Evolutionary conservation across 1,140 invertebrate genomes (phyloP), one percentile per base, ranked within the genome.

Genomic region (Tenebrio molitor): DNA sequence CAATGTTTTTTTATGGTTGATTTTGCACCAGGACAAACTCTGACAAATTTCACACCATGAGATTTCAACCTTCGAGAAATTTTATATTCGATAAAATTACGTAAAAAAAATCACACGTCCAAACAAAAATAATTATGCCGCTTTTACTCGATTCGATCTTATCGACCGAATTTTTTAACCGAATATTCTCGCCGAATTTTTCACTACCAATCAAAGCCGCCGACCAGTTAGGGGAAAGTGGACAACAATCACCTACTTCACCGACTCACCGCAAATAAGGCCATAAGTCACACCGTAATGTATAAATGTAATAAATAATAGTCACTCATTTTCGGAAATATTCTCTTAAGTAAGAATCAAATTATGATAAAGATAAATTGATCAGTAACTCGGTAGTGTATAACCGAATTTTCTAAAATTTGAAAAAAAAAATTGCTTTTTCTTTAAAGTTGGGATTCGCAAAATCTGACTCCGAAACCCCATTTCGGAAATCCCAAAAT

Each of bases 1-100:
- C 50, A 58, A 58, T 58, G 50, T 58, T 58, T 58, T n/a, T 58
- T 58, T 58, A 58, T 58, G 50, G 50, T 58, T 23, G 21, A 58
- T 58, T 58, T 58, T 58, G 50, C 50, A 58, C 19, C 50, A 29
- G 50, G 50, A 33, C 50, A 58, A 58, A 58, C 21, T 58, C 46
- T 53, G 46, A 53, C 46, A 53, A 53, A 53, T 53, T 53, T 58
- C 50, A 58, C 50, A 58, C 50, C 50, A 58, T 15, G 23, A 58
- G 50, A 58, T 29, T 58, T 58, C 23, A 58, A 34, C 25, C 50
- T 58, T 29, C 50, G 50, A 58, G 50, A 58, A 58, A 58, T 58
- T 29, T 58, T 58, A 58, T 58, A 58, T 58, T 58, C 50, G 23
- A n/a, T 58, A 25, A 58, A 58, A 58, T 21, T 34, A 58, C 29